These are phyloP conservation scores for Potamarius usumacintae DNA, from an alignment of 2,113 vertebrate species.

Conservation along the genomic window DNA sequence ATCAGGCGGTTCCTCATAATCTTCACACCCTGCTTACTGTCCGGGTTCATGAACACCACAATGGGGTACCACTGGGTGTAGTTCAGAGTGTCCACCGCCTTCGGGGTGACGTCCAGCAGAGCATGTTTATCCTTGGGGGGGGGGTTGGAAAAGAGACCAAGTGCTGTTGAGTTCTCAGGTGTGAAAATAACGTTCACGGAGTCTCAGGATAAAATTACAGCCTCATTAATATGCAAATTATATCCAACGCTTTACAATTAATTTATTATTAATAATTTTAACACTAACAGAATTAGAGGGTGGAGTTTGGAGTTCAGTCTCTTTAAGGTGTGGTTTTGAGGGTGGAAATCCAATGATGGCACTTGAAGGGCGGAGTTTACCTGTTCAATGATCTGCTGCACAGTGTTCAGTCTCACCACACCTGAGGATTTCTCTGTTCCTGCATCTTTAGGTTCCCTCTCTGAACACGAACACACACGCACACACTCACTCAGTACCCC, in stretches of 20 bases:
- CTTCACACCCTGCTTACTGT: constrained; percentile 92
- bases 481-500: not conserved
- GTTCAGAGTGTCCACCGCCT: constrained; percentile 95
- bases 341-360: not conserved
- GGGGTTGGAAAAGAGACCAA: constrained; percentile 26
- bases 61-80: constrained; percentile 99
- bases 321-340: not conserved
- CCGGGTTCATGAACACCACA: constrained; percentile 93
- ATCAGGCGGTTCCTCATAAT: constrained; percentile 87
- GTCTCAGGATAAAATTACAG: not conserved
- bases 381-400: constrained; percentile 95
- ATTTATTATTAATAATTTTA: not conserved
- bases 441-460: constrained; percentile 93
- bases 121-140: constrained; percentile 75
- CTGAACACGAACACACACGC: constrained; percentile 65
- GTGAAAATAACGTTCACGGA: not conserved
- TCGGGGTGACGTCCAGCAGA: constrained; percentile 92
- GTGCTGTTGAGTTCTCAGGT: not conserved
- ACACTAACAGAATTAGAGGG: not conserved
- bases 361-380: constrained; percentile 62
- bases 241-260: not conserved
- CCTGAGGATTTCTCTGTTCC: constrained; percentile 89
- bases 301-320: not conserved
- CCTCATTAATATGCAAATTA: not conserved
- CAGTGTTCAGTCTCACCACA: constrained; percentile 92